Base-by-base conservation (phyloP, 1,140 invertebrate genomes). In the Temnothorax nylanderi region DNA sequence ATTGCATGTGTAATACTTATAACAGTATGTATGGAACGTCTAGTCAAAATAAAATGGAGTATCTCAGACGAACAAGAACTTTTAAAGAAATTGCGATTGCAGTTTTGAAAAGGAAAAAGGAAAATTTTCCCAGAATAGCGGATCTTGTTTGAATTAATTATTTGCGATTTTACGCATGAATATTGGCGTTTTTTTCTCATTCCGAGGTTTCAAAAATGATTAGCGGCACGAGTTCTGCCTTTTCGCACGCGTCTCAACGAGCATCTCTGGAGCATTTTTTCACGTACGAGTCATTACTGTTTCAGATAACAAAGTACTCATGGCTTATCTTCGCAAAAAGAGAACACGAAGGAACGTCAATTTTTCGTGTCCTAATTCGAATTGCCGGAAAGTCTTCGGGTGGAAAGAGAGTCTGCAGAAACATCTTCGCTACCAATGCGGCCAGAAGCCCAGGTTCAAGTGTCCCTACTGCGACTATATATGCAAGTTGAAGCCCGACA, bases 401-500 rank as follows among this genome's bases (percentile, higher is more conserved):
- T 88, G 89, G 77, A 93, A 90, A 75, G 85, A 51, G 32, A 92
- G 92, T 47, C 41, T 97, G 94, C 95, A 96, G 1, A 96, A 97
- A 6, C 94, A 94, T 51, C 87, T 92, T 13, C 90, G 89, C 0
- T 95, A 94, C 87, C 95, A 96, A 87, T 96, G 96, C 87, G 96
- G 96, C 5, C 94, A 96, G 64, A 95, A 95, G 82, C 96, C 96
- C 6, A 93, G 95, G 65, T 95, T 96, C 89, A 94, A 95, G 67
- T 96, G 96, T 89, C 95, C 94, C 13, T 91, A 94, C 72, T 96
- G 95, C 84, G 69, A 90, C 3, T 94, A 95, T 74, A 0, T 60
- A 69, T 89, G 87, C 67, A 90, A 89, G 44, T 71, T 84, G 34
- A 91, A 90, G 67, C 4, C 84, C 0, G 87, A 85, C 56, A 65